These are phyloP conservation scores for Micromys minutus DNA, from an alignment of 2,113 vertebrate genomes.

Conservation along the genomic window DNA sequence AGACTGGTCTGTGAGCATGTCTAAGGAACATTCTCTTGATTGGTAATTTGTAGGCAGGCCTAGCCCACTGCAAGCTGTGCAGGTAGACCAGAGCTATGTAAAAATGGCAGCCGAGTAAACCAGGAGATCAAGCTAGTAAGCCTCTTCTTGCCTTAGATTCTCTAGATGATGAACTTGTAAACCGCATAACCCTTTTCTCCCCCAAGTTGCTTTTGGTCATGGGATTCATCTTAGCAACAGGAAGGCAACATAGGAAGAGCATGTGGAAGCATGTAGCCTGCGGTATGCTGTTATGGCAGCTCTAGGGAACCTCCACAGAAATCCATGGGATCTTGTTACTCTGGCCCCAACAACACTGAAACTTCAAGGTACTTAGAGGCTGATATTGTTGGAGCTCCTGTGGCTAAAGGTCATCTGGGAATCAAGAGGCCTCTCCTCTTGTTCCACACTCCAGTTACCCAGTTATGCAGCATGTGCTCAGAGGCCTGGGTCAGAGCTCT, in stretches of 20 bases:
- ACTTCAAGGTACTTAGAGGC: background rate
- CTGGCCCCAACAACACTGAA: fast-evolving
- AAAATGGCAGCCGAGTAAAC: background rate
- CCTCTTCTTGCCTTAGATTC: background rate
- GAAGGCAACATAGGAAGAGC: background rate
- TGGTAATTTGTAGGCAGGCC: background rate
- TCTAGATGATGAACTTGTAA: background rate
- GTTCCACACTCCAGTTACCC: background rate
- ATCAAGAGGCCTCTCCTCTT: background rate
- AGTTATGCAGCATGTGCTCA: background rate
- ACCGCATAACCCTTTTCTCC: background rate
- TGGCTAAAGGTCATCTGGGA: background rate
- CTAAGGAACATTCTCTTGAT: background rate
- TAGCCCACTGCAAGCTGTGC: background rate
- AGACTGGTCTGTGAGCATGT: background rate
- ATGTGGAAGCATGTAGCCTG: background rate
- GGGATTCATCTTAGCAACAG: background rate
- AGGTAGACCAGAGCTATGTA: background rate
- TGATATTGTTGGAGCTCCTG: fast-evolving
- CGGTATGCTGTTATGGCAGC: background rate
- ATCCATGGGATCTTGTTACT: background rate
- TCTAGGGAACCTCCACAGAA: background rate
- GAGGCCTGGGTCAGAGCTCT: background rate
- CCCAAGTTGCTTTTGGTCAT: no score
- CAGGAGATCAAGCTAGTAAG: background rate